Base-by-base conservation (phyloP, 2,797 vertebrate species). In the Paratrypauchen microcephalus region DNA sequence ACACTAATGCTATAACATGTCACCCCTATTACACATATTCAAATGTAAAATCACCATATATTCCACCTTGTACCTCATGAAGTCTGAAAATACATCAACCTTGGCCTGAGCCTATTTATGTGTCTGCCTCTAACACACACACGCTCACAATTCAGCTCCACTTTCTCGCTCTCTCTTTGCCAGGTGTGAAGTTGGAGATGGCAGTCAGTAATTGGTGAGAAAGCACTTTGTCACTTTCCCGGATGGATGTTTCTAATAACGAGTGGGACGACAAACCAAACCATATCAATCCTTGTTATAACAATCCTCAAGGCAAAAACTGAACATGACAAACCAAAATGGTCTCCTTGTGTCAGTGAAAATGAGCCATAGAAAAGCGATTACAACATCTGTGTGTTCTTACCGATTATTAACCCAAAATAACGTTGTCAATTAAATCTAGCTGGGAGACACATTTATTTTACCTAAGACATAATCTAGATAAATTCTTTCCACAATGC, bases 191-290 rank as follows among this genome's bases (percentile, higher is more conserved):
- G 80, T 85, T 77, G 71, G 68, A 88, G 84, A 85, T 85, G 86
- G 78, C 85, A 90, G 87, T 83, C 79, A 55, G 84, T 91, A 90
- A 92, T 89, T 89, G 91, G 88, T 90, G 89, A 91, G 88, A 88
- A 90, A 88, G 81, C 77, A 88, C 82, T 86, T 85, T 90, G 85
- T 89, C 89, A 90, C 88, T 87, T 84, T 82, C 72, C 81, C 83
- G 78, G 74, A 83, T 84, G 76, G 69, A 83, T 89, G 79, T 84
- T 87, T 83, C 75, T 82, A 81, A 87, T 84, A 77, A 73, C 74
- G 75, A 54, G 28, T 54, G 47, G 70, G 75, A 77, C 58, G 69
- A 67, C 81, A 62, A 81, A 81, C 26, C 36, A 74, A 80, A 77
- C 71, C 61, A 32, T 65, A 72, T 76, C 71, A 50, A 65, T 72